These are phyloP conservation scores for Ophion ventricosus DNA, from an alignment of 2,888 invertebrate species.

Conservation along the genomic window DNA sequence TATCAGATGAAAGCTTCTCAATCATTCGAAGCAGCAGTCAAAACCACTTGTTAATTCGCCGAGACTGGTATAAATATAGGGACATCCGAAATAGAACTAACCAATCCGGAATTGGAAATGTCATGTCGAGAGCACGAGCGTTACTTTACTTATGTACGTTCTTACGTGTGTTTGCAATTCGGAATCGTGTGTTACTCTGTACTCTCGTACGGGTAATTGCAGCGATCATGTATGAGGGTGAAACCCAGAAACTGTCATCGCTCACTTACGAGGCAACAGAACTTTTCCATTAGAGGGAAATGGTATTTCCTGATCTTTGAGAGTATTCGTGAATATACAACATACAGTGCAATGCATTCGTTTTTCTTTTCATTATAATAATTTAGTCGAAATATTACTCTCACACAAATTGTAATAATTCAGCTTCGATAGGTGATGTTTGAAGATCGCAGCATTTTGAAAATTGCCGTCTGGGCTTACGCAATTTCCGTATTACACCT, in stretches of 20 bases:
- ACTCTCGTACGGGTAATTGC: constrained; percentile 18
- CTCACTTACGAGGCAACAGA: constrained; percentile 47
- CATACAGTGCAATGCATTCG: neutral
- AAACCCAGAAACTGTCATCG: constrained; percentile 17
- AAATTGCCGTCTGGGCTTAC: constrained; percentile 20
- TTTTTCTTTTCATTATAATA: neutral
- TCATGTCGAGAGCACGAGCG: constrained; percentile 55
- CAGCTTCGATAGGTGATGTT: constrained; percentile 14
- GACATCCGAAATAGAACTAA: constrained; percentile 64
- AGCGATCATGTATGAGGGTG: constrained; percentile 11
- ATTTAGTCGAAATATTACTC: neutral
- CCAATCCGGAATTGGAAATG: constrained; percentile 69
- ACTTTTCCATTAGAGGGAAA: constrained; percentile 54
- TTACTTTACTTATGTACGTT: constrained; percentile 33
- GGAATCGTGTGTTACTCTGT: constrained; percentile 13
- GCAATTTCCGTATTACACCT: constrained; percentile 10
- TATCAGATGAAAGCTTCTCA: constrained; percentile 31
- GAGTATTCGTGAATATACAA: constrained; percentile 20
- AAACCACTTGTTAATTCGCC: constrained; percentile 70
- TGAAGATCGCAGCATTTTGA: constrained; percentile 39
- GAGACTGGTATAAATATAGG: constrained; percentile 66
- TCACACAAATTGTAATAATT: neutral
- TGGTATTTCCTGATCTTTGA: constrained; percentile 12
- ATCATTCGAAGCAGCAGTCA: constrained; percentile 64
- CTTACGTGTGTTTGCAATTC: constrained; percentile 11